Evolutionary conservation across 2,113 vertebrate genomes (phyloP), one percentile per base, ranked within the genome.

Genomic region (Spea bombifrons): DNA sequence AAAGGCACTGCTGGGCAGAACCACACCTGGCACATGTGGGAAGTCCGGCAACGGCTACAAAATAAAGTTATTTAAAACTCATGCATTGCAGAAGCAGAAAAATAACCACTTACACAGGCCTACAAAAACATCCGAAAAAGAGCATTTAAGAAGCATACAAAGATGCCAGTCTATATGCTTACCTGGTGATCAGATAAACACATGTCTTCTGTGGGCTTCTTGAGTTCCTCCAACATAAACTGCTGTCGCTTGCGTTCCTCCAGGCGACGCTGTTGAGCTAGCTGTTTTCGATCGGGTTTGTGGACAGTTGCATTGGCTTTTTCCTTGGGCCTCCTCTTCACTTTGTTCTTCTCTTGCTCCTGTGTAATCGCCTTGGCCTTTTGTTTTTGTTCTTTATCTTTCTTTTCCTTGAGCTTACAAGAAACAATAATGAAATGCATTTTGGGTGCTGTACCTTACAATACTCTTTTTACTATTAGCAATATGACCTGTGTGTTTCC

Each of bases 151-250:
- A 59, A 8, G 55, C 55, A 59, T 53, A 12, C 30, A 53, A 59
- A 59, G 10, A 8, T 59, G 10, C 55, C 55, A 7, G 55, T 2
- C 55, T 12, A 59, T 9, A 44, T 7, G 9, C 85, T 75, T 57
- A 96, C 97, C 90, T 94, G 95, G 82, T 97, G 97, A 85, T 98
- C 96, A 44, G 92, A 89, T 67, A 98, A 88, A 86, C 96, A 98
- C 97, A 99, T 97, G 82, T 99, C 97, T 85, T 99, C 97, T 0
- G 93, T 90, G 63, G 97, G 97, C 76, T 97, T 99, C 91, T 95
- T 99, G 87, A 98, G 91, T 86, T 99, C 96, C 61, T 99, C 96
- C 69, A 95, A 83, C 61, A 99, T 96, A 75, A 93, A 84, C 88
- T 97, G 96, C 82, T 97, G 95, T 76, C 94, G 91, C 84, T 88